Evolutionary conservation across 2,113 vertebrate genomes (phyloP).

Genomic region (Enhydra lutris): DNA sequence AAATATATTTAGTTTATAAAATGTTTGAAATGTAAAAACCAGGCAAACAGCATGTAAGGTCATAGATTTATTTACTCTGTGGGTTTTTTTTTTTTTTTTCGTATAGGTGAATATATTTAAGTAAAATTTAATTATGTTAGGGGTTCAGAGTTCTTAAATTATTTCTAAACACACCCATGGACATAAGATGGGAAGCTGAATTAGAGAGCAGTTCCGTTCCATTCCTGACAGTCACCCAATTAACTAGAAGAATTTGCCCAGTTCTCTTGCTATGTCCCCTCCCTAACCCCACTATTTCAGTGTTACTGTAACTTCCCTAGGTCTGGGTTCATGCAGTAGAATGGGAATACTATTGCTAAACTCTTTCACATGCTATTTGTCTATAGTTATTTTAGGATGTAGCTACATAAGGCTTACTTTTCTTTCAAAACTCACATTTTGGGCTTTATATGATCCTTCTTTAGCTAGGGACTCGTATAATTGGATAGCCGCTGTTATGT

Average conservation of each 20-base stretch:
- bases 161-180: not conserved
- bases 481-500: conserved; percentile 66
- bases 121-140: not conserved
- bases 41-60: not conserved
- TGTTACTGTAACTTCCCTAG: not conserved
- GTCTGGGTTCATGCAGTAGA: not conserved
- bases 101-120: not conserved
- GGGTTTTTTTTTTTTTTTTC: not conserved
- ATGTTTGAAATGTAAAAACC: conserved; percentile 1
- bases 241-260: not conserved
- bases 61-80: not conserved
- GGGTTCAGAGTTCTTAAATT: not conserved
- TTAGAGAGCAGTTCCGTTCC: not conserved
- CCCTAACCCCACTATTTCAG: not conserved
- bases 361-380: not conserved
- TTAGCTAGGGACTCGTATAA: conserved; percentile 67
- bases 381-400: conserved; percentile 41
- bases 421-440: conserved; percentile 75
- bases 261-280: not conserved
- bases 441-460: conserved; percentile 74
- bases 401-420: conserved; percentile 68
- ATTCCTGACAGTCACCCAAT: not conserved
- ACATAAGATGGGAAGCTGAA: not conserved
- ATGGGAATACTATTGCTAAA: not conserved
- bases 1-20: conserved; percentile 23